These are phyloP conservation scores for Bagarius yarrelli DNA, from an alignment of 2,113 vertebrate species.

Conservation along the genomic window DNA sequence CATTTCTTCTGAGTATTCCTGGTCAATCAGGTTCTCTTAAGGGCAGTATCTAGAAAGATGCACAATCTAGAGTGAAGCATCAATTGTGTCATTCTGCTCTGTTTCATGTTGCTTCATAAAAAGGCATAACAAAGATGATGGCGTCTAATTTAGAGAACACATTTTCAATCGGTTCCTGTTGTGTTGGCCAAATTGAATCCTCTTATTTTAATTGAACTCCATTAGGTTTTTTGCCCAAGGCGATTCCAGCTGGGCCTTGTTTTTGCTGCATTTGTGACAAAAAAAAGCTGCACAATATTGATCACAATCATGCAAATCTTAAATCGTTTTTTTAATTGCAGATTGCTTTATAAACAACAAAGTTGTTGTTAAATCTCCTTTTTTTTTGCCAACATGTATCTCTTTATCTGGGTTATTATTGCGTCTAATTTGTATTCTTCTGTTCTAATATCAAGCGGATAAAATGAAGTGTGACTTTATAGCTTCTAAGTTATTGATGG, in stretches of 20 bases:
- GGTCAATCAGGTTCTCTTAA: background rate
- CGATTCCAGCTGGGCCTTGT: slow-evolving; percentile 60
- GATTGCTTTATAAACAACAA: slow-evolving; percentile 67
- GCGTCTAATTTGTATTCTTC: background rate
- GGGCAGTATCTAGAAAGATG: slow-evolving; percentile 6
- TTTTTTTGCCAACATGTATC: slow-evolving; percentile 22
- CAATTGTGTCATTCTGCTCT: slow-evolving; percentile 53
- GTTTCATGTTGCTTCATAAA: slow-evolving; percentile 68
- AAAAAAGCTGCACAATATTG: slow-evolving; percentile 66
- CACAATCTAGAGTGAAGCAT: no score
- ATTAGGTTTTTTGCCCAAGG: slow-evolving; percentile 72
- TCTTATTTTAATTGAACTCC: slow-evolving; percentile 77
- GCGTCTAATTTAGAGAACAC: slow-evolving; percentile 58
- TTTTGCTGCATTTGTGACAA: slow-evolving; percentile 62
- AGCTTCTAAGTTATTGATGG: background rate
- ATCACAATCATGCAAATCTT: slow-evolving; percentile 69
- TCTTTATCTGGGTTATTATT: slow-evolving; percentile 22
- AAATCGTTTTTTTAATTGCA: slow-evolving; percentile 63
- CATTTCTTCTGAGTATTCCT: background rate
- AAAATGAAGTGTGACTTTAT: slow-evolving; percentile 31
- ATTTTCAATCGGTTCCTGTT: slow-evolving; percentile 74
- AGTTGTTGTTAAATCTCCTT: slow-evolving; percentile 51
- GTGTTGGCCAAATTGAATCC: slow-evolving; percentile 77
- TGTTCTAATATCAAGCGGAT: slow-evolving; percentile 9
- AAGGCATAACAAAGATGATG: slow-evolving; percentile 69